Conservation (phyloP, 2,888 invertebrate genomes). For the Rhopalosiphum nymphaeae region DNA sequence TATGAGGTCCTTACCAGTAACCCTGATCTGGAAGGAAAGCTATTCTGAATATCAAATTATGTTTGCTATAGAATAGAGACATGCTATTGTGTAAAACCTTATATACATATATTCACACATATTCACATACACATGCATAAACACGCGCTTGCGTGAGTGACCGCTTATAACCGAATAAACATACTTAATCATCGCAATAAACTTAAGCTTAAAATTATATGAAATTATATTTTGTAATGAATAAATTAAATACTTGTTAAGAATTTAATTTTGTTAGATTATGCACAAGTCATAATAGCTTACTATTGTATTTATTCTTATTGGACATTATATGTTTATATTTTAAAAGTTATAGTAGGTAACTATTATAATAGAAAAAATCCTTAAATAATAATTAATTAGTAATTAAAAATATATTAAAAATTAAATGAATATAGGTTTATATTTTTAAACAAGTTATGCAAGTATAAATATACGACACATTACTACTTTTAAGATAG, state of each 20-base stretch:
- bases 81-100: slow-evolving; percentile 36
- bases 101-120: not conserved
- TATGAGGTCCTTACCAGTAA: slow-evolving; percentile 37
- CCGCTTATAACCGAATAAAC: not conserved
- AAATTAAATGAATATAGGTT: not conserved
- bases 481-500: not conserved
- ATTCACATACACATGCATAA: not conserved
- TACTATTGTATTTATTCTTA: not conserved
- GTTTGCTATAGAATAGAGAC: slow-evolving; percentile 3
- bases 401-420: not conserved
- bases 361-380: not conserved
- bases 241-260: not conserved
- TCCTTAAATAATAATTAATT: not conserved
- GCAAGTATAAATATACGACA: not conserved
- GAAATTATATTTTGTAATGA: not conserved
- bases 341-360: not conserved
- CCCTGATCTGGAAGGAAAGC: slow-evolving; percentile 15
- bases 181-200: not conserved
- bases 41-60: slow-evolving; percentile 61
- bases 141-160: not conserved
- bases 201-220: not conserved
- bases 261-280: not conserved
- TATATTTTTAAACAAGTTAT: not conserved
- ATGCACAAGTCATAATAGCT: not conserved
- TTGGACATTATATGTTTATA: not conserved